phyloP scores from a whole-genome alignment of 1,140 invertebrate species.

The Whitmania pigra region DNA sequence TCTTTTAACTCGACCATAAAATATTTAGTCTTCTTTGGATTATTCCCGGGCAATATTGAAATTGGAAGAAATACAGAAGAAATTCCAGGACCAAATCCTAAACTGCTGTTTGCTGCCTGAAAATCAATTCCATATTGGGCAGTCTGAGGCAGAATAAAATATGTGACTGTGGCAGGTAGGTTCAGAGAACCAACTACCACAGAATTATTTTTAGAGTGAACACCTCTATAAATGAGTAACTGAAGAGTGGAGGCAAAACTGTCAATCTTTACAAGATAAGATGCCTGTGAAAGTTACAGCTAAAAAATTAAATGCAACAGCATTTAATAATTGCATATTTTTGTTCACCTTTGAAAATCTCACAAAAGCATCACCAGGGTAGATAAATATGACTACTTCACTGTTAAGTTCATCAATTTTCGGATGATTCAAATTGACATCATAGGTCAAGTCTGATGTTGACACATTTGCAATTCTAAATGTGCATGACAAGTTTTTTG shows the following conservation, averaged over 20 bases:
- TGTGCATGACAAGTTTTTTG: no score
- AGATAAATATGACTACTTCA: no score
- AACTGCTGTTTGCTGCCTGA: slow-evolving; percentile 4
- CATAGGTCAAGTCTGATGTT: no score
- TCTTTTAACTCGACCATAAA: slow-evolving; percentile 4
- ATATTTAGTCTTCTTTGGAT: background rate
- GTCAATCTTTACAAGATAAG: background rate
- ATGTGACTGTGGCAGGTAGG: background rate
- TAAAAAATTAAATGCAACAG: background rate
- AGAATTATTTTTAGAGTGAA: background rate
- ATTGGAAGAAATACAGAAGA: slow-evolving; percentile 4
- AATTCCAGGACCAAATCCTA: slow-evolving; percentile 14
- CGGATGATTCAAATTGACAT: no score
- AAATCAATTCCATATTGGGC: slow-evolving; percentile 12
- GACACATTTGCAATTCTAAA: no score
- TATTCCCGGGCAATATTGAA: slow-evolving; percentile 6
- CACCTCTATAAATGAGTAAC: slow-evolving; percentile 2
- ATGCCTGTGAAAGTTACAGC: background rate
- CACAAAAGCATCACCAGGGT: no score
- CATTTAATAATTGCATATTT: no score
- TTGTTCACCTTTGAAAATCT: no score
- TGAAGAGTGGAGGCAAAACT: slow-evolving; percentile 8
- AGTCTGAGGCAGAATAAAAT: background rate
- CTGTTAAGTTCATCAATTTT: no score
- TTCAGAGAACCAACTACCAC: background rate